These are phyloP conservation scores for Rhingia rostrata DNA, from an alignment of 2,888 invertebrate species.

Conservation along the genomic window DNA sequence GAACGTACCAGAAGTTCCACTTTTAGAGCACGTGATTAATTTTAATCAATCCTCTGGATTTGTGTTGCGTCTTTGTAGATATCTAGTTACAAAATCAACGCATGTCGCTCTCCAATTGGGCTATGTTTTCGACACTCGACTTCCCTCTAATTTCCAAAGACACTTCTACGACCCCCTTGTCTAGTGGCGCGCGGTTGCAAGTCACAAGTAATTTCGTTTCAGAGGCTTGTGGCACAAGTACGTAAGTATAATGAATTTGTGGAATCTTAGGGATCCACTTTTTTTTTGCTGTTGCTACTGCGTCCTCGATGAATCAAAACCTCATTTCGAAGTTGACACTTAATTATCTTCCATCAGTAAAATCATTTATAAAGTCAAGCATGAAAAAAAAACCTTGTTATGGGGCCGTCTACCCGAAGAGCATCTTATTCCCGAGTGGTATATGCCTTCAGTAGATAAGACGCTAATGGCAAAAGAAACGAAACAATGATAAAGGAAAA, in stretches of 20 bases:
- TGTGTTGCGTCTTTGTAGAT: too few relatives aligned
- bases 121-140: slow-evolving; percentile 2
- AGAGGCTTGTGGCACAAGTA: slow-evolving; percentile 60
- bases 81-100: slow-evolving; percentile 25
- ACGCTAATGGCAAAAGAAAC: slow-evolving; percentile 20
- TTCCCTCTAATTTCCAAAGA: not conserved
- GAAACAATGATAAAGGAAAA: slow-evolving; percentile 30
- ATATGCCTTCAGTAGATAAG: slow-evolving; percentile 41
- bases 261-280: slow-evolving; percentile 5
- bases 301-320: slow-evolving; percentile 47
- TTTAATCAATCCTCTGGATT: not conserved
- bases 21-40: slow-evolving; percentile 13
- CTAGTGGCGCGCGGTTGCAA: not conserved
- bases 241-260: slow-evolving; percentile 53
- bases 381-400: slow-evolving; percentile 19
- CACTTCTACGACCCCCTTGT: not conserved
- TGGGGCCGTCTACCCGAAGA: not conserved
- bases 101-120: not conserved
- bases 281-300: not conserved
- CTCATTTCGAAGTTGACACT: slow-evolving; percentile 70
- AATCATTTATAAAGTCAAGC: slow-evolving; percentile 70
- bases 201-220: slow-evolving; percentile 50
- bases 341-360: slow-evolving; percentile 72
- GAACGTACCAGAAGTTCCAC: not conserved
- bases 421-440: slow-evolving; percentile 69